A percentile compares a stretch with the other conserved stretches of the same genome.
Evolutionary conservation across 1,140 invertebrate genomes (phyloP).

Genomic region (Formica exsecta): DNA sequence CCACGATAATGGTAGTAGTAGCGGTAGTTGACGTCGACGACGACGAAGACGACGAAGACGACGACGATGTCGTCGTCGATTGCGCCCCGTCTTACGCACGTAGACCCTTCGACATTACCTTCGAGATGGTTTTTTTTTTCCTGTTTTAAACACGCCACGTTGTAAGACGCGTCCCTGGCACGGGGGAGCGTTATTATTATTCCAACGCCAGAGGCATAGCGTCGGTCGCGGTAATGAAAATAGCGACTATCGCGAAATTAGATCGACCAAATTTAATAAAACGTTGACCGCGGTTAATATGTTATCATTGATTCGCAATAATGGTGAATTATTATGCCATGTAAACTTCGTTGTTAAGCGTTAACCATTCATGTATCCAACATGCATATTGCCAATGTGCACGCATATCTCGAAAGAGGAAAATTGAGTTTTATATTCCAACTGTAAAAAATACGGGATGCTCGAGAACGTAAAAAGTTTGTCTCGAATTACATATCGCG

Average conservation of each 20-base stretch:
- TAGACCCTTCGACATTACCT: conserved; percentile 10
- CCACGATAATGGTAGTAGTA: conserved; percentile 70
- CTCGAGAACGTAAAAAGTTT: not conserved
- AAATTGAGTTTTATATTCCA: not conserved
- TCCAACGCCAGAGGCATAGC: conserved; percentile 9
- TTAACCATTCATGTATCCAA: not conserved
- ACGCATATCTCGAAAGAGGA: not conserved
- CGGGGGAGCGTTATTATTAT: conserved; percentile 14
- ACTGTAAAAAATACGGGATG: not conserved
- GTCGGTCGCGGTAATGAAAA: conserved; percentile 8
- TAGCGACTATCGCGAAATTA: conserved; percentile 43
- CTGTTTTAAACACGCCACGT: conserved; percentile 22
- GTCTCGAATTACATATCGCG: not conserved
- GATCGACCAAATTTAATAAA: conserved; percentile 50
- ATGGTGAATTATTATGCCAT: conserved; percentile 52
- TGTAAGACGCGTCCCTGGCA: not conserved
- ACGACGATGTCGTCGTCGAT: not conserved
- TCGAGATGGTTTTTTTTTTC: conserved; percentile 12
- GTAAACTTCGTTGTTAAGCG: conserved; percentile 41
- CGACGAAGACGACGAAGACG: conserved; percentile 32
- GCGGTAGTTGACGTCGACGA: conserved; percentile 68
- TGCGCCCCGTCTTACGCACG: conserved; percentile 31
- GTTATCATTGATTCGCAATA: conserved; percentile 45
- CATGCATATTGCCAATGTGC: not conserved
- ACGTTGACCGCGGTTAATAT: conserved; percentile 48